Conservation (phyloP, 1,140 invertebrate genomes). For the Leptinotarsa texana region DNA sequence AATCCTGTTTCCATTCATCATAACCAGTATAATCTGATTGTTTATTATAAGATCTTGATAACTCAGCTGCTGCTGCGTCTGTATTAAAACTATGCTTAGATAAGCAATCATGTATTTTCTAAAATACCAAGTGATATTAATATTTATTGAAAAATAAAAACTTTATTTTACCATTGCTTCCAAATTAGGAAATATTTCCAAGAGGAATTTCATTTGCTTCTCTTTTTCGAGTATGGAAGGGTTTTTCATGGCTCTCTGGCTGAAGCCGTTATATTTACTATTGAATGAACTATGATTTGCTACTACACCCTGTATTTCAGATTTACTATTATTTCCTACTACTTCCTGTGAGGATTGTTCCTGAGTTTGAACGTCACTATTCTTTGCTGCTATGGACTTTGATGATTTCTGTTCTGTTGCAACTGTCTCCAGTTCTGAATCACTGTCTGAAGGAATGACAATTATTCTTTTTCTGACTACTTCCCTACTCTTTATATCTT, state of each 20-base stretch:
- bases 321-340: not conserved
- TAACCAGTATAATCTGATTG: constrained; percentile 35
- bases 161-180: constrained; percentile 44
- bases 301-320: not conserved
- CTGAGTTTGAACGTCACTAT: not conserved
- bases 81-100: constrained; percentile 49
- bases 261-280: constrained; percentile 26
- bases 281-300: constrained; percentile 17
- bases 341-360: constrained; percentile 12
- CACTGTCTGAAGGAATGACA: constrained; percentile 47
- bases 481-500: not conserved
- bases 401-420: constrained; percentile 23
- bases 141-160: not conserved
- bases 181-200: constrained; percentile 47
- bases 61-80: constrained; percentile 46
- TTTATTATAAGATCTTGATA: constrained; percentile 38
- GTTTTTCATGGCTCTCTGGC: constrained; percentile 39
- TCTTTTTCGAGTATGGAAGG: constrained; percentile 49
- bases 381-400: constrained; percentile 14
- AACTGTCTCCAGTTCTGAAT: constrained; percentile 47
- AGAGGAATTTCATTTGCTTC: constrained; percentile 50
- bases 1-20: constrained; percentile 40
- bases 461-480: constrained; percentile 35
- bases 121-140: constrained; percentile 17
- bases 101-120: constrained; percentile 49